phyloP scores from a whole-genome alignment of 1,140 invertebrate species.

The Littorina saxatilis region DNA sequence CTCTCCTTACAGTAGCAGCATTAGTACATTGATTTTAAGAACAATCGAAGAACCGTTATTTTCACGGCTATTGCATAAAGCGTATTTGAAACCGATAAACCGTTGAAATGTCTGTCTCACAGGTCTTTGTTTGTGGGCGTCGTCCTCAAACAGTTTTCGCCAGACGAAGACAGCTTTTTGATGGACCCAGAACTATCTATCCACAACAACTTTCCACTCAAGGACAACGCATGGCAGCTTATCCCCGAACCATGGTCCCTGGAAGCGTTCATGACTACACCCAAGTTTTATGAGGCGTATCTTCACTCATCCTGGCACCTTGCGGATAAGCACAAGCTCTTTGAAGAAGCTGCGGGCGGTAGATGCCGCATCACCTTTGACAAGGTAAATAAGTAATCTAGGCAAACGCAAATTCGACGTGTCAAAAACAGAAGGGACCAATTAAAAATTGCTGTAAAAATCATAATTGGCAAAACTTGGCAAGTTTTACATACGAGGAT shows the following conservation, averaged over 20 bases:
- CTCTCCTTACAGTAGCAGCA: no score
- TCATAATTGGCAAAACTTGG: background rate
- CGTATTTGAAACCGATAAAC: no score
- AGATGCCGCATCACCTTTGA: background rate
- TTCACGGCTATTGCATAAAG: no score
- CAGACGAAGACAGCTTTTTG: background rate
- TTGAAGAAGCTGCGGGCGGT: background rate
- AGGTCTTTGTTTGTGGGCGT: no score
- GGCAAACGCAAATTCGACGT: no score
- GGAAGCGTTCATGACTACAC: background rate
- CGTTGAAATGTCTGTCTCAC: no score
- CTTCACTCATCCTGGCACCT: slow-evolving; percentile 2
- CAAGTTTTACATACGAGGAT: background rate
- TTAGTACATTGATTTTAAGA: no score
- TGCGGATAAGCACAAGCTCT: background rate
- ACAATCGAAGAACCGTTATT: no score
- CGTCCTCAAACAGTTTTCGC: no score
- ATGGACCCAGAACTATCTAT: background rate
- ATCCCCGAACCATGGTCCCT: background rate
- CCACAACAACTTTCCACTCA: background rate
- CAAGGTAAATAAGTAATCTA: background rate
- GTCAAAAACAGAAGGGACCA: background rate
- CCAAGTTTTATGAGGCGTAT: background rate
- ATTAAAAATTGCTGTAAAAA: background rate
- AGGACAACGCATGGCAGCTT: slow-evolving; percentile 2